These are phyloP conservation scores for Bucco capensis DNA, from an alignment of 2,113 vertebrate species.

Conservation along the genomic window DNA sequence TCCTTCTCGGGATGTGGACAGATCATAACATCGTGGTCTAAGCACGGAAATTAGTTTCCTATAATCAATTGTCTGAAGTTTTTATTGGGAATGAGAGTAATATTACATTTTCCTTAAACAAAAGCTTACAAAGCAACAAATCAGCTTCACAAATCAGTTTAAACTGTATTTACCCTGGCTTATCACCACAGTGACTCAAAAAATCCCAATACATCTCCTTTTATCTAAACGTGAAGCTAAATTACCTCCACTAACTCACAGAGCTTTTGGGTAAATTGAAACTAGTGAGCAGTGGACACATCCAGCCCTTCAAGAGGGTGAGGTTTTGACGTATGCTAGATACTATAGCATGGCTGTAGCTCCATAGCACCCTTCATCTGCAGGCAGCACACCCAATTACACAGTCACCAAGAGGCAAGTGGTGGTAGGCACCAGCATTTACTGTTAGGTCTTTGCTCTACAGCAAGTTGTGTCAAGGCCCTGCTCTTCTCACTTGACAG, in stretches of 20 bases:
- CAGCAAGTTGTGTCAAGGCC: not conserved
- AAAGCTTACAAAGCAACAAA: not conserved
- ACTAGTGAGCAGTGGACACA: not conserved
- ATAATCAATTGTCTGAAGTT: not conserved
- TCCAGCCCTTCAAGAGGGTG: not conserved
- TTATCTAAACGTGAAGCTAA: not conserved
- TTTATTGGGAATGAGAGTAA: not conserved
- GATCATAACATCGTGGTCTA: not conserved
- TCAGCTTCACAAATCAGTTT: not conserved
- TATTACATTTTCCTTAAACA: not conserved
- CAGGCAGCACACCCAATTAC: not conserved
- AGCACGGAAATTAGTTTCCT: not conserved
- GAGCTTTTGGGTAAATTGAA: not conserved
- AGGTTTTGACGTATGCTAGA: not conserved
- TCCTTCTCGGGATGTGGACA: not conserved
- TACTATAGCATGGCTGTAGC: not conserved
- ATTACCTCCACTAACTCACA: not conserved
- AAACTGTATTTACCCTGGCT: not conserved
- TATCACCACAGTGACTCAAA: not conserved
- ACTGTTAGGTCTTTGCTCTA: not conserved
- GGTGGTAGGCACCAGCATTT: not conserved
- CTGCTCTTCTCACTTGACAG: not conserved
- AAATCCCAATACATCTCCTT: not conserved
- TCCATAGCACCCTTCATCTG: not conserved
- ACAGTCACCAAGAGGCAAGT: not conserved